These are phyloP conservation scores for Reticulitermes speratus DNA, from an alignment of 1,140 invertebrate species.

Conservation along the genomic window DNA sequence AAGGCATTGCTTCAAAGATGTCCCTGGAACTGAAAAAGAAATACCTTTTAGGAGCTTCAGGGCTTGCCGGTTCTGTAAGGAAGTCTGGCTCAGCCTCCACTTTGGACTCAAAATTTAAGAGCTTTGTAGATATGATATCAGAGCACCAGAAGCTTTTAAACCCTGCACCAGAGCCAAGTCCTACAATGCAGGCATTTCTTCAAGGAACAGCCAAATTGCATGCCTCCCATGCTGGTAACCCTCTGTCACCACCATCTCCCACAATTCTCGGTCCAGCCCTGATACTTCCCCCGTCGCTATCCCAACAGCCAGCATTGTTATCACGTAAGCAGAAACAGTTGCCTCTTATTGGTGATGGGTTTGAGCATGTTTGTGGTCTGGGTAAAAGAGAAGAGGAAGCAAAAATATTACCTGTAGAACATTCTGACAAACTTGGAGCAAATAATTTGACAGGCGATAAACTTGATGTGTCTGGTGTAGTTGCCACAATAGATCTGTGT, in stretches of 20 bases:
- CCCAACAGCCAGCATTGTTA: background rate
- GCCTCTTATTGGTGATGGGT: constrained; percentile 22
- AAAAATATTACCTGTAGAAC: background rate
- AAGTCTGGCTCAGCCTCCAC: constrained; percentile 84
- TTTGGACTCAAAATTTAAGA: constrained; percentile 78
- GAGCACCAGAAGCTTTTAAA: constrained; percentile 85
- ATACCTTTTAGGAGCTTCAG: constrained; percentile 70
- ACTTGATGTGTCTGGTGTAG: too few relatives aligned
- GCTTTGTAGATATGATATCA: constrained; percentile 79
- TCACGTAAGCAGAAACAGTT: constrained; percentile 30
- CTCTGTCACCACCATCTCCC: constrained; percentile 45
- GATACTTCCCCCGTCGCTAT: constrained; percentile 26
- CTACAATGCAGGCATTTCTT: constrained; percentile 72
- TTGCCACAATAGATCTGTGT: background rate
- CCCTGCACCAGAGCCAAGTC: constrained; percentile 71
- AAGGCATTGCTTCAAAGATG: constrained; percentile 80
- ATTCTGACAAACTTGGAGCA: background rate
- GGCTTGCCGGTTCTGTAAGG: constrained; percentile 61
- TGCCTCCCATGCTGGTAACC: constrained; percentile 38
- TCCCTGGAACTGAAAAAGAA: constrained; percentile 82
- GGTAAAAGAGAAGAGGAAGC: constrained; percentile 35
- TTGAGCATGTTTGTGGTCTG: constrained; percentile 42
- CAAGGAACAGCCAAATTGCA: constrained; percentile 53
- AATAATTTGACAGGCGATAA: background rate
- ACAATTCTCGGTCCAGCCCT: constrained; percentile 37